Evolutionary conservation across 2,888 invertebrate genomes (phyloP), one percentile per base, ranked within the genome.

Genomic region (Cheilosia impressa): DNA sequence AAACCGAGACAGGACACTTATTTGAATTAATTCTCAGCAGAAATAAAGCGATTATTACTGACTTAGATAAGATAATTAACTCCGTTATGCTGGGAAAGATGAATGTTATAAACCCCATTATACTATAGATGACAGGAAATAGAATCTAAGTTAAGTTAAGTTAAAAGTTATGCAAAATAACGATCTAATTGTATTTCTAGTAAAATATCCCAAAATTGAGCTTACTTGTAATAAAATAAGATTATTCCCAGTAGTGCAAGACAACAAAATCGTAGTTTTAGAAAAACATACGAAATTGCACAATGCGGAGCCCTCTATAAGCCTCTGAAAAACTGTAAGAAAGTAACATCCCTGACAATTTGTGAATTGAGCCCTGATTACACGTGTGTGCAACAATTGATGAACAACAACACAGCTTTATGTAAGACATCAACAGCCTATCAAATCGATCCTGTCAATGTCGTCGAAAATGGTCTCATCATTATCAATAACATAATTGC

Each of bases 181-280:
- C 9, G 34, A 34, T 34, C 38, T 34, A 17, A 31, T 9, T 0
- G 17, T 17, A 1, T n/a, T 7, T 31, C 38, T 17, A 31, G 19
- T 34, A 17, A 57, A 17, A 7, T 57, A 34, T 4, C 34, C 57
- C n/a, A n/a, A 34, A 57, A 57, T 57, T 31, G 1, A 34, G 9
- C 27, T 57, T 17, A 7, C 27, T 38, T 17, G 34, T 31, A 34
- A 57, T n/a, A 34, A 34, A 34, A 57, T 57, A 2, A 57, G 13
- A 3, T 50, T 50, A 19, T 50, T 50, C n/a, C 50, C 50, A 27
- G 57, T 9, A 17, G 31, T 9, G 17, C 38, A 34, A 10, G 15
- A 13, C 31, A 31, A 57, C 17, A 57, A 31, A 34, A 57, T 7
- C 15, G 27, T 57, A 34, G 34, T 57, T 17, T 57, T 57, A 57